phyloP scores from a whole-genome alignment of 1,140 invertebrate species.

The Drosophila lini region DNA sequence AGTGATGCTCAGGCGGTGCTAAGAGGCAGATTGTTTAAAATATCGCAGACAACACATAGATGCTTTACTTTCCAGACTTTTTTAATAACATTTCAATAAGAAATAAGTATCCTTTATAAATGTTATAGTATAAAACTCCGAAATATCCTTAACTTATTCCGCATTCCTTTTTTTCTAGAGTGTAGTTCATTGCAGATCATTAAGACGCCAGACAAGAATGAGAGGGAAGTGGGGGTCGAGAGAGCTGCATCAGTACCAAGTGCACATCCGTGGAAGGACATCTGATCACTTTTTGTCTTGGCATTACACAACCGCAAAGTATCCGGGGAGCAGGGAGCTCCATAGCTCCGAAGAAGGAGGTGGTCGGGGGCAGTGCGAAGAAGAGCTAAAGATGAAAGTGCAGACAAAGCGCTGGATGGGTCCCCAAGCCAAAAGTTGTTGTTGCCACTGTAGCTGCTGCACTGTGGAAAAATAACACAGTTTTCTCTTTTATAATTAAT shows the following conservation, averaged over 20 bases:
- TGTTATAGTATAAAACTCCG: too few relatives aligned
- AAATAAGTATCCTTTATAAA: not conserved
- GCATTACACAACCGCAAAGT: slow-evolving; percentile 71
- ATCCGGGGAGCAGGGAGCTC: slow-evolving; percentile 18
- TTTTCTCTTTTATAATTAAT: too few relatives aligned
- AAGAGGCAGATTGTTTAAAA: not conserved
- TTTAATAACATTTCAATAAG: not conserved
- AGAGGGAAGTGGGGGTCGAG: slow-evolving; percentile 1
- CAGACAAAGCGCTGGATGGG: slow-evolving; percentile 62
- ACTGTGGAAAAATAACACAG: not conserved
- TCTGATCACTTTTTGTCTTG: slow-evolving; percentile 77
- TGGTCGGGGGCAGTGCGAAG: slow-evolving; percentile 32
- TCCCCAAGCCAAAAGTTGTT: slow-evolving; percentile 49
- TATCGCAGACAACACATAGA: not conserved
- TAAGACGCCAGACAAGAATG: slow-evolving; percentile 62
- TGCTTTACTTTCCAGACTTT: not conserved
- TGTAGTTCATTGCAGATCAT: slow-evolving; percentile 63
- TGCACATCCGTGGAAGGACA: slow-evolving; percentile 84
- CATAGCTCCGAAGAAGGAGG: not conserved
- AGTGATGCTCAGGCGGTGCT: slow-evolving; percentile 28
- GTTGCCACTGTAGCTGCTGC: slow-evolving; percentile 20
- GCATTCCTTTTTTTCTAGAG: slow-evolving; percentile 1
- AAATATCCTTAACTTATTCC: not conserved
- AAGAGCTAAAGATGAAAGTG: slow-evolving; percentile 69
- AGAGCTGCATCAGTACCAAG: slow-evolving; percentile 50